phyloP scores from a whole-genome alignment of 2,888 invertebrate species.

The Dinocampus coccinellae region DNA sequence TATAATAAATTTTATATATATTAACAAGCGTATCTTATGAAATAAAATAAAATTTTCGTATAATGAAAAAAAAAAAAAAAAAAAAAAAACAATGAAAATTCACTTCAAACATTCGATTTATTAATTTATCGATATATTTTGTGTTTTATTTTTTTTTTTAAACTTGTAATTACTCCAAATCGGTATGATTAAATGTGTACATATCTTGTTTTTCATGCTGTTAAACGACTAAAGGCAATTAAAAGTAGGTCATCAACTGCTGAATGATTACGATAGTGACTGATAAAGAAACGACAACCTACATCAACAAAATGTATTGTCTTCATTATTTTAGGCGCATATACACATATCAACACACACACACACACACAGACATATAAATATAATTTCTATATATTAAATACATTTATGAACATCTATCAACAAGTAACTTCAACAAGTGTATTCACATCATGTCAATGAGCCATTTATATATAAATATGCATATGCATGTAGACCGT shows the following conservation, averaged over 20 bases:
- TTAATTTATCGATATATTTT: too few relatives aligned
- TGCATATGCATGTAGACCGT: neutral
- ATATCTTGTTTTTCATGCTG: constrained; percentile 9
- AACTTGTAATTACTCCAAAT: neutral
- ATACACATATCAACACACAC: constrained; percentile 7
- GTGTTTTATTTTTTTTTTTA: too few relatives aligned
- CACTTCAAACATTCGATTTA: too few relatives aligned
- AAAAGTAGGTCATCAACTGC: constrained; percentile 54
- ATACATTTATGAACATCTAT: neutral
- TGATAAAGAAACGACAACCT: constrained; percentile 63
- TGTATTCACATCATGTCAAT: neutral
- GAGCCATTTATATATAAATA: neutral
- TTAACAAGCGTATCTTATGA: too few relatives aligned
- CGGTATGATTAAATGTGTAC: constrained; percentile 7
- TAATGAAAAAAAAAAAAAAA: too few relatives aligned
- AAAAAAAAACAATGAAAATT: too few relatives aligned
- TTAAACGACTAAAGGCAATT: constrained; percentile 14
- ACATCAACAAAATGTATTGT: constrained; percentile 54
- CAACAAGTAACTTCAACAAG: neutral
- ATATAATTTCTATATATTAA: neutral
- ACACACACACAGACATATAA: too few relatives aligned
- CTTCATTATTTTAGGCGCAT: constrained; percentile 1
- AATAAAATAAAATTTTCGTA: too few relatives aligned
- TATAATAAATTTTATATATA: too few relatives aligned
- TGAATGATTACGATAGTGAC: constrained; percentile 50